Evolutionary conservation across 2,113 vertebrate species (phyloP).

Genomic region (Oryzias javanicus): DNA sequence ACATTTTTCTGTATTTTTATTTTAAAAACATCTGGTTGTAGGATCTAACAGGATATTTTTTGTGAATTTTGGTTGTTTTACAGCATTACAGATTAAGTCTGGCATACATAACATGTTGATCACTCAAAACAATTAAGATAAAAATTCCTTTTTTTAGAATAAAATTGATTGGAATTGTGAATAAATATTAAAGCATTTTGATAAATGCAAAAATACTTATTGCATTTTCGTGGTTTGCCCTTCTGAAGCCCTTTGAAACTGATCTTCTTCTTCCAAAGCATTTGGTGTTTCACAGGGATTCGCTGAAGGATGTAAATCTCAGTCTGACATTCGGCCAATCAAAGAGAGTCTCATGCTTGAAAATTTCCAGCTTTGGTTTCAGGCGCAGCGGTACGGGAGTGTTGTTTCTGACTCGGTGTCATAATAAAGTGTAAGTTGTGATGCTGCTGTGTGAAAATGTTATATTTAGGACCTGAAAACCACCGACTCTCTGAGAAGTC

Average conservation of each 20-base stretch:
- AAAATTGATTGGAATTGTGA: no score
- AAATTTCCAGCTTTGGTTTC: conserved; percentile 44
- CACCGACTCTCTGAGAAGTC: not conserved
- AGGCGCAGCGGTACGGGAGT: conserved; percentile 19
- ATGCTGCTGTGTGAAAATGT: conserved; percentile 36
- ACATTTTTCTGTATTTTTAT: no score
- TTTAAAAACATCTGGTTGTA: no score
- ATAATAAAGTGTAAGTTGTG: conserved; percentile 35
- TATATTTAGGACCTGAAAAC: conserved; percentile 22
- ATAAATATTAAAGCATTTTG: no score
- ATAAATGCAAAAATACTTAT: no score
- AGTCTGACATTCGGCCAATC: conserved; percentile 7
- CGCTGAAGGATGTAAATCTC: not conserved
- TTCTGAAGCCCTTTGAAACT: not conserved
- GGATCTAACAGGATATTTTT: no score
- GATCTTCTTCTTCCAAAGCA: not conserved
- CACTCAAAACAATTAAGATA: no score
- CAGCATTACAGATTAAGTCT: no score
- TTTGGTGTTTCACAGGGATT: not conserved
- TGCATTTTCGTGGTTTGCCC: no score
- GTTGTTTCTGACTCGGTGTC: conserved; percentile 48
- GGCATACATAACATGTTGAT: no score
- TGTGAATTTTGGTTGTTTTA: no score
- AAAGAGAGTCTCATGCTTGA: conserved; percentile 41
- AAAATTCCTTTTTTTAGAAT: no score